Percentiles rank a stretch among this genome's conserved stretches.
Evolutionary conservation across 30 jellyfish, hydroid and myxozoan species (phyloP).

Genomic region (Hydra vulgaris): DNA sequence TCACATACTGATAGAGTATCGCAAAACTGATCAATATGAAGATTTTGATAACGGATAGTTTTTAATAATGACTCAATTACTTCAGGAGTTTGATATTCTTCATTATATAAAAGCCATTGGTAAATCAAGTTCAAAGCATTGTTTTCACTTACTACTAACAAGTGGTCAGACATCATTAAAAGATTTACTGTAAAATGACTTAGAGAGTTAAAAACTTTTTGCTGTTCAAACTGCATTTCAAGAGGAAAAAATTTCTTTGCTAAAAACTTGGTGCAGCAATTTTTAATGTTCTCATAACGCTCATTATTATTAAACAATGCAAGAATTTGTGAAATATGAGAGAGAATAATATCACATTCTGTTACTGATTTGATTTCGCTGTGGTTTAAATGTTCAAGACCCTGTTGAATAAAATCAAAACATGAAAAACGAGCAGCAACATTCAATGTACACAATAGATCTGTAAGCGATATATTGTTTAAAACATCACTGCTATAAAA

Average conservation of each 20-base stretch:
- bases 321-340: slow-evolving; percentile 8
- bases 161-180: slow-evolving; percentile 6
- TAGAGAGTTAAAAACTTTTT: slow-evolving; percentile 2
- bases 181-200: neutral
- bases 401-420: neutral
- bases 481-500: slow-evolving; percentile 6
- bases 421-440: slow-evolving; percentile 31
- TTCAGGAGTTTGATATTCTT: slow-evolving; percentile 12
- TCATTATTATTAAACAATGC: slow-evolving; percentile 4
- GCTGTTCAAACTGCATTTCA: slow-evolving; percentile 16
- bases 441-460: slow-evolving; percentile 13
- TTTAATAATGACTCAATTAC: slow-evolving; percentile 11
- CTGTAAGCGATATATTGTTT: slow-evolving; percentile 12
- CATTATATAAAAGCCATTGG: slow-evolving; percentile 12
- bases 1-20: slow-evolving; percentile 11
- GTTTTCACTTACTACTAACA: slow-evolving; percentile 5
- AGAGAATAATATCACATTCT: slow-evolving; percentile 22
- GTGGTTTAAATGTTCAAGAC: slow-evolving; percentile 12
- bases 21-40: neutral
- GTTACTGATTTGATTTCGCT: neutral
- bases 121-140: slow-evolving; percentile 11
- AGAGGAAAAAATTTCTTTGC: slow-evolving; percentile 15
- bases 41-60: slow-evolving; percentile 1
- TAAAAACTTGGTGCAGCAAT: slow-evolving; percentile 11
- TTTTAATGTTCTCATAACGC: neutral